phyloP scores from a whole-genome alignment of 1,140 invertebrate genomes.

The Aphaenogaster floridana region DNA sequence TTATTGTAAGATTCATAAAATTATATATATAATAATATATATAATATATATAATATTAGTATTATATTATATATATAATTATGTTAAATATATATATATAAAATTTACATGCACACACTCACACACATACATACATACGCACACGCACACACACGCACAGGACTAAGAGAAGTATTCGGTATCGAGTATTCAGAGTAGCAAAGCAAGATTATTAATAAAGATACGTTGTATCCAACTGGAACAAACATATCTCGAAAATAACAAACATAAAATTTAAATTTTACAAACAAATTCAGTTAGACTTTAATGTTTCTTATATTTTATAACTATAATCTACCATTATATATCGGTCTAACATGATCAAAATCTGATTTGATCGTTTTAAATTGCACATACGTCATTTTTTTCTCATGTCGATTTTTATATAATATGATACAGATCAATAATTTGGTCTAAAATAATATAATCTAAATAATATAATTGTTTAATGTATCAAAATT shows the following conservation, averaged over 20 bases:
- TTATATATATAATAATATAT: conserved; percentile 45
- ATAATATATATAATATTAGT: background rate
- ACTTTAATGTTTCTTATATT: background rate
- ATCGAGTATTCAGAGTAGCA: conserved; percentile 6
- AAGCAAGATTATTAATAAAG: conserved; percentile 28
- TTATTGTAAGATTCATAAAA: conserved; percentile 61
- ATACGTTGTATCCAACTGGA: background rate
- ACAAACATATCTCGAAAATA: conserved; percentile 18
- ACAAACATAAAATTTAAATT: conserved; percentile 22
- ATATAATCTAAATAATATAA: background rate
- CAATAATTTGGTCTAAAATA: background rate
- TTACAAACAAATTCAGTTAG: background rate
- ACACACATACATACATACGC: too few relatives aligned
- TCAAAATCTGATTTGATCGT: background rate
- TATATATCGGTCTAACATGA: background rate
- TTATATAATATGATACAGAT: background rate
- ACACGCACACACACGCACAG: too few relatives aligned
- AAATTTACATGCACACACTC: too few relatives aligned
- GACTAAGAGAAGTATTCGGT: conserved; percentile 26
- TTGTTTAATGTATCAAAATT: background rate
- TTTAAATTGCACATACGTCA: background rate
- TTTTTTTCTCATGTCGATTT: background rate
- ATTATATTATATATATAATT: too few relatives aligned
- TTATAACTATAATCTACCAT: background rate
- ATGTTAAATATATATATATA: too few relatives aligned